Base-by-base conservation (phyloP, 2,113 vertebrate genomes). In the Procapra przewalskii region DNA sequence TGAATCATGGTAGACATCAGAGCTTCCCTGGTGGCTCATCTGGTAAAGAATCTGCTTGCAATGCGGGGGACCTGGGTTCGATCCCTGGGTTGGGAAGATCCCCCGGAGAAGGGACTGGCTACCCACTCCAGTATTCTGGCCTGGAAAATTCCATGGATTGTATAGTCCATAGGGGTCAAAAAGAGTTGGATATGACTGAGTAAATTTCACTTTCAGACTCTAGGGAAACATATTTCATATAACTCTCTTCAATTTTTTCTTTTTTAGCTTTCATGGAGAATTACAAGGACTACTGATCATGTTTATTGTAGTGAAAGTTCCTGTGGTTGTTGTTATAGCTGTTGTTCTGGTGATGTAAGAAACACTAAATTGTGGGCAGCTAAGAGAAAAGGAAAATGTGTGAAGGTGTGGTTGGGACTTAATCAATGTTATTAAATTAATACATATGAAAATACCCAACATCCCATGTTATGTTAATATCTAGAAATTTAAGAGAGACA, bases 241-340 rank as follows among this genome's bases (percentile, higher is more conserved):
- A 96, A 81, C 8, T 54, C 23, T 92, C 64, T 71, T 83, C 25
- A 62, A 3, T 45, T 91, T 96, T 97, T 88, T 15, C 43, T 95
- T 80, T 54, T 91, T 96, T 92, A 79, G 43, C 33, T 94, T 84
- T 90, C 25, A 43, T 71, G 75, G 55, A 94, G 64, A 80, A 40
- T 88, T 92, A 45, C 57, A 64, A 83, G 45, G 57, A 33, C n/a
- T 88, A 43, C n/a, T 90, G 45, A 71, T 93, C 40, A 59, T 84
- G 55, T 84, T 93, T 96, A 43, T 94, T 90, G 40, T 40, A 71
- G 75, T 62, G 40, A 94, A 96, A 88, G 60, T 71, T 75, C 50
- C n/a, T 50, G 31, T 54, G 57, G 52, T 87, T 62, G 48, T 94
- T 64, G 87, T 31, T 95, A 16, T 86, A 86, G 57, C 77, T 88